Conservation (phyloP, 2,113 vertebrate species). For the Microcebus jonahi region DNA sequence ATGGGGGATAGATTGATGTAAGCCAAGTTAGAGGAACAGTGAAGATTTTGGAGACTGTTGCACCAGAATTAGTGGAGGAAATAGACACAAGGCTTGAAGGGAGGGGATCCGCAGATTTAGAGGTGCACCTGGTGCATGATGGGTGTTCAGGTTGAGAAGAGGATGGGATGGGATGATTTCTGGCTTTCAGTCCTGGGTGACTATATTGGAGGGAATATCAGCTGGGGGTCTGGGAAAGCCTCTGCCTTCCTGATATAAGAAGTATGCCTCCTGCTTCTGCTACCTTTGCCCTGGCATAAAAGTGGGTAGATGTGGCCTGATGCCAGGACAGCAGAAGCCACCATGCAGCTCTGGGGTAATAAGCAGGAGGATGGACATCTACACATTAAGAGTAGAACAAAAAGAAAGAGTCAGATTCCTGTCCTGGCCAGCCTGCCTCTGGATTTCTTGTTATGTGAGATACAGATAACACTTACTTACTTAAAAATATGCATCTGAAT, state of each 20-base stretch:
- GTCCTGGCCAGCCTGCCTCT: background rate
- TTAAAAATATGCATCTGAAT: background rate
- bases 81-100: background rate
- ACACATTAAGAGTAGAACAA: background rate
- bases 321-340: background rate
- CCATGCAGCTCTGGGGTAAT: background rate
- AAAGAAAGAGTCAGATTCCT: background rate
- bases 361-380: background rate
- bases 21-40: background rate
- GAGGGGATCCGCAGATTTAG: background rate
- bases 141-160: background rate
- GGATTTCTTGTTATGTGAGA: background rate
- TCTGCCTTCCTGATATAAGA: background rate
- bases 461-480: background rate
- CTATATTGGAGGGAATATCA: background rate
- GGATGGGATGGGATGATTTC: background rate
- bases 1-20: background rate
- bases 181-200: background rate
- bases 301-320: background rate
- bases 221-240: background rate
- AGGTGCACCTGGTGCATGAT: rapidly evolving
- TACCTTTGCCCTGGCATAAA: background rate
- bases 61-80: background rate
- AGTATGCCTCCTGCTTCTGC: background rate
- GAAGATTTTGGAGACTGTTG: background rate